phyloP scores from a whole-genome alignment of 2,888 invertebrate species.

The Invenusta paracnida region DNA sequence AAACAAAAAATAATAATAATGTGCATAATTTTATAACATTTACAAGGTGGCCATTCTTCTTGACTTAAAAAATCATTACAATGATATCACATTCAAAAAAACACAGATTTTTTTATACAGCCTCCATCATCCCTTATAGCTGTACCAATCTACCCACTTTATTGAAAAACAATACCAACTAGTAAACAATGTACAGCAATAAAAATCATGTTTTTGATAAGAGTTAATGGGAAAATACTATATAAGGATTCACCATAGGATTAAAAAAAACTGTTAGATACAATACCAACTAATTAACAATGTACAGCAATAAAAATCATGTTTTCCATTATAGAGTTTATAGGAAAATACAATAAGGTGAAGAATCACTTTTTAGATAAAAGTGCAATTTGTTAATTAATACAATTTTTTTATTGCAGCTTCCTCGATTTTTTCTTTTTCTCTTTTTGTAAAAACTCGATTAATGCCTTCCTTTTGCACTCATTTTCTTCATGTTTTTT shows the following conservation, averaged over 20 bases:
- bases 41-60: neutral
- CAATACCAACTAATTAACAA: too few species aligned
- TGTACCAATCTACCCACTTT: neutral
- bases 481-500: neutral
- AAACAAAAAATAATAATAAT: too few species aligned
- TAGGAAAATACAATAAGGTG: neutral
- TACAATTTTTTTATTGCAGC: neutral
- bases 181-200: too few species aligned
- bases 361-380: neutral
- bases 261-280: too few species aligned
- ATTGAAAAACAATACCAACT: neutral
- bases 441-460: neutral
- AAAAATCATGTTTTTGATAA: neutral
- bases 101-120: neutral
- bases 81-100: neutral
- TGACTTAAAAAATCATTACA: neutral
- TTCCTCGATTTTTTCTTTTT: neutral
- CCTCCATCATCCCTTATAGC: neutral
- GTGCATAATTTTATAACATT: too few species aligned
- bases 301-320: too few species aligned
- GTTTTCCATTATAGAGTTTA: too few species aligned
- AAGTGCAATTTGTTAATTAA: neutral
- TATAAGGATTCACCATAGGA: too few species aligned
- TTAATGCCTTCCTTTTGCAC: neutral
- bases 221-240: neutral